Evolutionary conservation across 2,888 invertebrate species (phyloP), one percentile per base, ranked within the genome.

Genomic region (Catocala nupta): DNA sequence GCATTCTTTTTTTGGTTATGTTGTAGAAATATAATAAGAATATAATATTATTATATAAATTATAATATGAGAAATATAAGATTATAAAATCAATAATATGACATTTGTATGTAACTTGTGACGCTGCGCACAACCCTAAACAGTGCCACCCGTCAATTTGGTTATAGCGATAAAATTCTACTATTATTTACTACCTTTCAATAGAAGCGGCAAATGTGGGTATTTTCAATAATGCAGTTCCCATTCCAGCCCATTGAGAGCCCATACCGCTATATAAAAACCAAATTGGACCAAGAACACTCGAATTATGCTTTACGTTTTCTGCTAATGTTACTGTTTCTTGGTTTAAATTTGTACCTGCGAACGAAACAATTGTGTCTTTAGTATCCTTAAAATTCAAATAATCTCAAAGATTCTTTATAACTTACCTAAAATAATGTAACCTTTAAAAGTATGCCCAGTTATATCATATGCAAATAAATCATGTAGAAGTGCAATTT

Each of bases 241-340:
- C 96, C 96, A 96, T 96, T 13, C 95, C 95, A 44, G 93, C 84
- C 96, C 96, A 96, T 96, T n/a, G n/a, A n/a, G n/a, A n/a, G n/a
- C n/a, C n/a, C n/a, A n/a, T n/a, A n/a, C n/a, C n/a, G n/a, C n/a
- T 95, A 87, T 95, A 96, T 54, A 96, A 88, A 78, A 95, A 96
- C 95, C 96, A 96, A 0, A 96, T 78, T 5, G 96, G 95, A 3
- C 91, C 72, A 1, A 62, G 71, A 0, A 44, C 81, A 4, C 81
- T 85, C 0, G 78, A 64, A 57, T 64, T 81, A 54, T 81, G 76
- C 5, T 80, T 77, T 0, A 71, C 55, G 33, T 70, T 73, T 60
- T 81, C 70, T 0, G 72, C 62, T 8, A 84, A 9, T n/a, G 65
- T 60, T 0, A 78, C 63, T 0, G 83, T 83, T 56, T 82, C 66